A percentile compares a stretch with the other conserved stretches of the same genome.
Conservation (phyloP, 2,113 vertebrate genomes). For the Accipiter virgatus region DNA sequence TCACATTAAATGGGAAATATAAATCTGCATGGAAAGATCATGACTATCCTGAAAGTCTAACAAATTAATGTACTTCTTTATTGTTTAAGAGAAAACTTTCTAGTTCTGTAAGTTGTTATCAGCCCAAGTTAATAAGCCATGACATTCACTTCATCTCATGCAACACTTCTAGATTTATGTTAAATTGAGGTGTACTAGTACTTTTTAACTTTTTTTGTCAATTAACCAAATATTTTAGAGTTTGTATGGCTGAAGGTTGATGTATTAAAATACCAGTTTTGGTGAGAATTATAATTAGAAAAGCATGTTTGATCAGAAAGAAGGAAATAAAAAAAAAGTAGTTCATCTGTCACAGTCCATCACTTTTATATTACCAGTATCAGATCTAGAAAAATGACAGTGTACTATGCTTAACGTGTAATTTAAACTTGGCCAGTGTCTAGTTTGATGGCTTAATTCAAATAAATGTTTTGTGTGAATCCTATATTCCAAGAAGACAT, state of each 20-base stretch:
- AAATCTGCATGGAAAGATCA: background rate
- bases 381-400: background rate
- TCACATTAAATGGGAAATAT: background rate
- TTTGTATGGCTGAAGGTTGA: background rate
- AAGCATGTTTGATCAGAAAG: background rate
- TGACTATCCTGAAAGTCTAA: background rate
- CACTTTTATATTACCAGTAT: background rate
- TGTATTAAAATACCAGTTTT: conserved; percentile 13
- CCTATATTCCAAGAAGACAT: background rate
- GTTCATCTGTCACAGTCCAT: background rate
- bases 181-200: conserved; percentile 14
- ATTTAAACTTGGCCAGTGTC: background rate
- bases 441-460: background rate
- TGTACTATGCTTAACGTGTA: background rate
- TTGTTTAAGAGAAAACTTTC: conserved; percentile 26
- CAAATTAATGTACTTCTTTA: background rate
- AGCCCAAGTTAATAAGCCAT: conserved; percentile 27
- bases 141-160: background rate
- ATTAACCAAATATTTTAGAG: background rate
- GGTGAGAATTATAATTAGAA: background rate
- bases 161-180: background rate
- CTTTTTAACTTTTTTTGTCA: background rate
- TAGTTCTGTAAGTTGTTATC: background rate
- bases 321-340: background rate
- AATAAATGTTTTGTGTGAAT: background rate